Evolutionary conservation across 2,888 invertebrate species (phyloP), one percentile per base, ranked within the genome.

Genomic region (Seira sanloemensis): DNA sequence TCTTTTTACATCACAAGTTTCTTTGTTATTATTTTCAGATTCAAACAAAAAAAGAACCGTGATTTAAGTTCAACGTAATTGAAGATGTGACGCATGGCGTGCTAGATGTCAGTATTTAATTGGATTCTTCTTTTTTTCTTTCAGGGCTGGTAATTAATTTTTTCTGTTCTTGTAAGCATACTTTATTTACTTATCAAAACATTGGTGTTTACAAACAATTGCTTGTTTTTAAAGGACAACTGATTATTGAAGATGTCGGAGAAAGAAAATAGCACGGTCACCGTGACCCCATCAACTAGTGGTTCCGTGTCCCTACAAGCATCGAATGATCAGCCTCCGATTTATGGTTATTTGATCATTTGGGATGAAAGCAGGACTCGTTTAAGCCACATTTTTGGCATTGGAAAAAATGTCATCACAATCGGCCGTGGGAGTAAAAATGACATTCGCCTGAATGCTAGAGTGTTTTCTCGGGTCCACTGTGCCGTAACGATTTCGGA

Each of bases 361-460:
- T 18, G 54, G 27, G 25, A 26, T 58, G 78, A 78, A 1, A 69
- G 19, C 1, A 5, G 19, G 1, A n/a, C 5, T 26, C 23, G 19
- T 54, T 18, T 54, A 21, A 69, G 54, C 12, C 12, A 21, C 5
- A 58, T 78, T 7, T 78, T 69, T 78, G 71, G 62, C 1, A 24
- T 78, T 19, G 69, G 62, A 0, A 50, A 69, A n/a, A 69, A 78
- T 23, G 62, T 27, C 0, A 27, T 78, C 5, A 69, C 50, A 5
- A 26, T 78, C 19, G 78, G 78, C 16, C 50, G 78, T 23, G 78
- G 78, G 25, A 78, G 78, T 23, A 54, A 46, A 7, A 78, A 78
- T 62, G 69, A 78, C 68, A 78, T 78, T 62, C 50, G 78, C 12
- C 24, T 78, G n/a, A 78, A 78, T 54, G 78, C 69, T 16, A 27